phyloP scores from a whole-genome alignment of 1,140 invertebrate species.

The Holcopasites calliopsidis region DNA sequence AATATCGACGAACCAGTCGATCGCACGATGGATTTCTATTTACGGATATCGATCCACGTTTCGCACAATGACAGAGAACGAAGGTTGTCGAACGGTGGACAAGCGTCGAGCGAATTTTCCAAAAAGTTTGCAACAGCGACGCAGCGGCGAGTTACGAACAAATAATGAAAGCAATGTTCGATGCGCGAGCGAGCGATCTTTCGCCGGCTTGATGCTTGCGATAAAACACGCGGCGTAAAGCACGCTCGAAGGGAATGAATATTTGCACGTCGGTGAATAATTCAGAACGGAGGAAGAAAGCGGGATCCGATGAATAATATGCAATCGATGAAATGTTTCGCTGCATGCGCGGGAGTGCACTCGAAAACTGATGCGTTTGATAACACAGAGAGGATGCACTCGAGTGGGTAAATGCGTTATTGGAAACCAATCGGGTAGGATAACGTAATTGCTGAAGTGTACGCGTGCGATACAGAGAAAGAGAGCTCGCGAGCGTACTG shows the following conservation, averaged over 20 bases:
- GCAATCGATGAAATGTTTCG: slow-evolving; percentile 29
- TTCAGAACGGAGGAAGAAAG: slow-evolving; percentile 26
- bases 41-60: too few relatives aligned
- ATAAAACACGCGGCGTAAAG: slow-evolving; percentile 9
- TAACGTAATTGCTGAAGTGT: slow-evolving; percentile 39
- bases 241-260: slow-evolving; percentile 16
- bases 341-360: slow-evolving; percentile 15
- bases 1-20: too few relatives aligned
- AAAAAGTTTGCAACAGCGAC: too few relatives aligned
- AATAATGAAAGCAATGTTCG: too few relatives aligned
- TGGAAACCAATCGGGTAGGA: slow-evolving; percentile 40
- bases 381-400: slow-evolving; percentile 31
- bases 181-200: background rate
- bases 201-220: background rate
- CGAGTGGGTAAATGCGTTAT: slow-evolving; percentile 40
- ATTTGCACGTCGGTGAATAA: slow-evolving; percentile 18
- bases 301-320: slow-evolving; percentile 27
- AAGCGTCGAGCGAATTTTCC: too few relatives aligned
- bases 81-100: too few relatives aligned
- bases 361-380: slow-evolving; percentile 44
- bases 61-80: too few relatives aligned
- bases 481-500: background rate
- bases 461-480: background rate
- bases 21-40: too few relatives aligned
- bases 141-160: background rate